Evolutionary conservation across 2,113 vertebrate genomes (phyloP).

Genomic region (Chrysochloris asiatica): DNA sequence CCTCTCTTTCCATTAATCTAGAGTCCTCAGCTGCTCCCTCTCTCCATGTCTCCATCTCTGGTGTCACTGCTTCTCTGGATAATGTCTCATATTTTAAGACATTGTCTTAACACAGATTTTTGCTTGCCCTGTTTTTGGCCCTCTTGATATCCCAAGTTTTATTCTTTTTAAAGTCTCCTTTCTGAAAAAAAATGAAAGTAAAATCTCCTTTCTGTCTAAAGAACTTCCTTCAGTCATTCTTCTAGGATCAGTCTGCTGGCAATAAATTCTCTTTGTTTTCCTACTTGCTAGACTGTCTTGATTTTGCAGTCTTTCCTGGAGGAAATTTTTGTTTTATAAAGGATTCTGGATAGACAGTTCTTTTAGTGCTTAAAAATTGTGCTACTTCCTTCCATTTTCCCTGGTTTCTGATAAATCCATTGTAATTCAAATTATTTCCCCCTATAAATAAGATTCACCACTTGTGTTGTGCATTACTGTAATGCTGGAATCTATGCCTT

Average conservation of each 20-base stretch:
- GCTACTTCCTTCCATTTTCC: background rate
- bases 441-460: too few species aligned
- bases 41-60: too few species aligned
- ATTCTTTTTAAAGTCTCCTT: background rate
- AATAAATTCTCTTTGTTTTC: background rate
- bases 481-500: background rate
- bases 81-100: too few species aligned
- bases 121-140: background rate
- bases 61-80: too few species aligned
- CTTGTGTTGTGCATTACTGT: too few species aligned
- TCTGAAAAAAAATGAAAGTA: too few species aligned
- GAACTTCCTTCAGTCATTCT: background rate
- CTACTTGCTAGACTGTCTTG: too few species aligned
- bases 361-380: background rate
- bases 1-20: too few species aligned
- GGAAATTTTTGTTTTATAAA: background rate
- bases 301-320: background rate
- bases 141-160: background rate
- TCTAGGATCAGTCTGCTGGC: background rate
- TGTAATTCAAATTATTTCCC: background rate
- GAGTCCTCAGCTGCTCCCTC: too few species aligned
- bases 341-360: background rate
- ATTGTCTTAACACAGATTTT: background rate
- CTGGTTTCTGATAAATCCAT: background rate
- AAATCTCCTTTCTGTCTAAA: background rate